These are phyloP conservation scores for Portunus trituberculatus DNA, from an alignment of 1,140 invertebrate species.

Conservation along the genomic window DNA sequence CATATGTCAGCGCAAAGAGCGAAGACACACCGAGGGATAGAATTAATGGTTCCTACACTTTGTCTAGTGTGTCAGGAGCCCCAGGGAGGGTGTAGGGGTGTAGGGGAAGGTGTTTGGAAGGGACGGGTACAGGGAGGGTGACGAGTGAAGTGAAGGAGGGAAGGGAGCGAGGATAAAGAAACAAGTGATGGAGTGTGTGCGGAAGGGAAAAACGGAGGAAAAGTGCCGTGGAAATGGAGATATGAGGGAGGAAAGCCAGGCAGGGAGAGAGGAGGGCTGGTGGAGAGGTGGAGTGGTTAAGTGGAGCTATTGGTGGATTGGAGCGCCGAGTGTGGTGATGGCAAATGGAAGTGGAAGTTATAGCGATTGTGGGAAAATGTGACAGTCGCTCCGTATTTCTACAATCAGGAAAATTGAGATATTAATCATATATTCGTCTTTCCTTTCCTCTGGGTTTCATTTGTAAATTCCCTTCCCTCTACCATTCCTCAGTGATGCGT, in stretches of 20 bases:
- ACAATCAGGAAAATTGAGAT: slow-evolving; percentile 13
- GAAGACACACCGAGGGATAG: background rate
- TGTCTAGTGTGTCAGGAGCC: background rate
- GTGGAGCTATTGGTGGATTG: background rate
- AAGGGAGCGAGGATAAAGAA: no score
- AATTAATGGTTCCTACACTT: background rate
- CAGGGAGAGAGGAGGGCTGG: no score
- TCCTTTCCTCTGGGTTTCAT: background rate
- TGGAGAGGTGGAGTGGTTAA: background rate
- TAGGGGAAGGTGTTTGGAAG: background rate
- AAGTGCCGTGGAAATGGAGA: no score
- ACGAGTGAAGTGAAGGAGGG: no score
- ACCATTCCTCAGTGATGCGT: background rate
- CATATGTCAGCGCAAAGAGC: background rate
- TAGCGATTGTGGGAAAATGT: background rate
- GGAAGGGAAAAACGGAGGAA: no score
- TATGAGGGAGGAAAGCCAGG: no score
- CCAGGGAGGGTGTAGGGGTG: background rate
- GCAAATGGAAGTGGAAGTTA: background rate
- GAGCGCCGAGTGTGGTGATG: background rate
- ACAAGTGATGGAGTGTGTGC: no score
- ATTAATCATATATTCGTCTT: background rate
- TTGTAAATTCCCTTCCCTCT: background rate
- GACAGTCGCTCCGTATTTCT: background rate
- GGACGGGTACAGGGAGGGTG: background rate